Base-by-base conservation (phyloP, 2,797 vertebrate species). In the Syndactyla subalaris region DNA sequence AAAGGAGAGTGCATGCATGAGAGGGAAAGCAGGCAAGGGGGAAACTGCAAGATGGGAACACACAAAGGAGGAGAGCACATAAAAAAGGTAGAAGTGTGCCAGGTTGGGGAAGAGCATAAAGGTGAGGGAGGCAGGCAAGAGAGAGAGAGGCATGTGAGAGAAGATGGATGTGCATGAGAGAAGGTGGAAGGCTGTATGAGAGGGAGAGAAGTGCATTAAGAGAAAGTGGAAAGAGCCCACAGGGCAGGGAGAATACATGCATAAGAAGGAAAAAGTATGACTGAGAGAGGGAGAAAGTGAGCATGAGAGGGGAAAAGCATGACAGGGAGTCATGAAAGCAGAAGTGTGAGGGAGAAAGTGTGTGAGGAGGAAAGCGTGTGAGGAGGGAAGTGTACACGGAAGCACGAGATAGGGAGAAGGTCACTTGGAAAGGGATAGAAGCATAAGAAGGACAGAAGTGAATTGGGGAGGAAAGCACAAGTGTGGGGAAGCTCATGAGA, bases 291-390 rank as follows among this genome's bases (percentile, higher is more conserved):
- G 12, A 65, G 54, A 39, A 74, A 36, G 13, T n/a, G 26, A 26
- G 24, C 9, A 8, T 1, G 7, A 57, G 22, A 51, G 43, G 3
- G 12, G 18, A 34, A 59, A 63, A 34, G 49, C 30, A 38, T 6
- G 5, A 65, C 12, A 21, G 5, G 4, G 4, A n/a, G 26, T 14
- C 3, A 6, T 6, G 22, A 82, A 12, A 36, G 34, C 6, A 22
- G 12, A 52, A 36, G 14, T 18, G 10, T 62, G 24, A 82, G 41
- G 55, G 48, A 85, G 30, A 38, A 82, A 57, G 16, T 1, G 1
- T 0, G 0, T 7, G 17, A 67, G 32, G 9, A 68, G 27, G 41
- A 61, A 81, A 57, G 38, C 0, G 0, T 38, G 0, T 8, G 13
- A 67, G 30, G 10, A 72, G 32, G 51, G 57, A 81, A 57, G 38